Evolutionary conservation across 1,140 invertebrate species (phyloP), one percentile per base, ranked within the genome.

Genomic region (Palaemon carinicauda): DNA sequence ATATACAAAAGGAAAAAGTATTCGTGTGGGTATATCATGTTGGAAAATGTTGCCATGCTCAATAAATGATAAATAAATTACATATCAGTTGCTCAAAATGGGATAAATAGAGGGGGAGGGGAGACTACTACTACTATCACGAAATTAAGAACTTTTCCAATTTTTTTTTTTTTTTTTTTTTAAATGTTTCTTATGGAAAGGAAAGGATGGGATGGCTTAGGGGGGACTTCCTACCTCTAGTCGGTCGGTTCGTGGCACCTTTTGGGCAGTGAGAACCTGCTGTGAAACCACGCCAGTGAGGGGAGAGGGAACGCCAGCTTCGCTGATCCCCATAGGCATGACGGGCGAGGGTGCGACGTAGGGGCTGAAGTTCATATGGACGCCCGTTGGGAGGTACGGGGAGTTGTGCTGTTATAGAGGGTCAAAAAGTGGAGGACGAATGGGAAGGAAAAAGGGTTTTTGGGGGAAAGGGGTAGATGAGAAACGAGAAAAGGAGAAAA

Each of bases 241-340:
- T 93, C 97, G 94, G 93, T 98, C 97, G 91, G 96, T 96, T 91
- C 97, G 95, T 88, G 96, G 96, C 94, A 98, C 94, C 94, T 98
- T 98, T 93, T 98, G 96, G 82, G 90, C 87, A 51, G 87, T 84
- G 15, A 89, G 88, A 41, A 89, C 90, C 80, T 89, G 86, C 84
- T 88, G 88, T n/a, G 88, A 84, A 12, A 90, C 87, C 5, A 89
- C 84, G 52, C 84, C 83, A 12, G 73, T 80, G 78, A 89, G 81
- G 56, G 80, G 88, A 7, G 88, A 89, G 51, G 80, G 69, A 69
- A 80, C 82, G 14, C 78, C 82, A 15, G 71, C 84, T n/a, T 87
- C 88, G 3, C 84, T 86, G 80, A 88, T 77, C 51, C 87, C 81
- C 65, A 88, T 86, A 7, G 88, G 75, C 87, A 88, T 88, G 17